A percentile compares a stretch with the other conserved stretches of the same genome.
Conservation (phyloP, 2,113 vertebrate genomes). For the Ptilorrhoa leucosticta region DNA sequence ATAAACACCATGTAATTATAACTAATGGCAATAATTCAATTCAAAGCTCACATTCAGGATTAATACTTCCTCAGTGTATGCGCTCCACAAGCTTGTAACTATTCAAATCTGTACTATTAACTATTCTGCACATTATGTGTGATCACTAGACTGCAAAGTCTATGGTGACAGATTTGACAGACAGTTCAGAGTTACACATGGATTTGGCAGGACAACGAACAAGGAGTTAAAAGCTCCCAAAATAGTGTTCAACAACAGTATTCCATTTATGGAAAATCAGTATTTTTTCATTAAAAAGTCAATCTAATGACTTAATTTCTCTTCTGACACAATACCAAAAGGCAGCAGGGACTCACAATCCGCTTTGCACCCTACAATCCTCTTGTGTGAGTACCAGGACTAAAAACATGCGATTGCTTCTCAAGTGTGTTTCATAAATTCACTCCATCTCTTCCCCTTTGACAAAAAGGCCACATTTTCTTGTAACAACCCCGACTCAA, state of each 20-base stretch:
- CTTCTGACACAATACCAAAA: background rate
- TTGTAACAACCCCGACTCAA: background rate
- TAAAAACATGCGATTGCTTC: background rate
- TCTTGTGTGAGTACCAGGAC: background rate
- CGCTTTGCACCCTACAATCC: background rate
- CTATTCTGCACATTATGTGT: background rate
- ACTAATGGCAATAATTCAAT: background rate
- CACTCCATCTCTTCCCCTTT: background rate
- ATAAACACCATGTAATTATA: background rate
- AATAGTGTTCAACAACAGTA: background rate
- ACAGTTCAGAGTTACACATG: background rate
- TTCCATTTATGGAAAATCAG: background rate
- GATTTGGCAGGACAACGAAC: background rate
- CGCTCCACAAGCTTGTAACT: background rate
- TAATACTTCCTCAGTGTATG: background rate
- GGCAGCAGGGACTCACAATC: background rate
- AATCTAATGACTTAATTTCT: background rate
- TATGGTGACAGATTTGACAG: background rate
- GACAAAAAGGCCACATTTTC: background rate
- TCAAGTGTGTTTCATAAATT: background rate
- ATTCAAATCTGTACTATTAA: background rate
- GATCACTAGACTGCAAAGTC: background rate
- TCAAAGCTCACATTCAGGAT: background rate
- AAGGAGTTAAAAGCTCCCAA: background rate
- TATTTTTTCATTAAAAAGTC: background rate